phyloP scores from a whole-genome alignment of 2,797 vertebrate genomes.

The Gila robusta region DNA sequence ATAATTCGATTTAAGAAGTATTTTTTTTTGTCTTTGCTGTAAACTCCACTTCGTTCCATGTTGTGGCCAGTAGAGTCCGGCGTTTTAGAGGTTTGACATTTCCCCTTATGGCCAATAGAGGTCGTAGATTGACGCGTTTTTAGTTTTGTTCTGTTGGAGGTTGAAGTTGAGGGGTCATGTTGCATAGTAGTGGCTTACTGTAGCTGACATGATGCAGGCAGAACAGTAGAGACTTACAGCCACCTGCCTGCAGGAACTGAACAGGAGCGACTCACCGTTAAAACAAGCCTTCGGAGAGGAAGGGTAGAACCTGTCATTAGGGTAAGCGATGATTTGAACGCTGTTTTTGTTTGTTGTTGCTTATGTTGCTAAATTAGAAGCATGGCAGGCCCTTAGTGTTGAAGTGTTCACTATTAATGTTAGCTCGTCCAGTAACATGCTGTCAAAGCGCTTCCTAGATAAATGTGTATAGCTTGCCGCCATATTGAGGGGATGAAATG shows the following conservation, averaged over 20 bases:
- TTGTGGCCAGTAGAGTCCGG: background rate
- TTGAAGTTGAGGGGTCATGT: conserved; percentile 53
- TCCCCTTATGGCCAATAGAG: background rate
- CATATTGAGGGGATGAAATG: background rate
- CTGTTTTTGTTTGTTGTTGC: background rate
- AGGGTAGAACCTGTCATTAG: background rate
- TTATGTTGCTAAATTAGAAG: background rate
- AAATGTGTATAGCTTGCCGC: too few species aligned
- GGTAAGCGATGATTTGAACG: conserved; percentile 30
- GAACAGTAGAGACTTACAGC: background rate
- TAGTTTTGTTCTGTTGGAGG: background rate
- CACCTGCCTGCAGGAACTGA: background rate
- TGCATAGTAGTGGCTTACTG: conserved; percentile 20
- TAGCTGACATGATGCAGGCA: conserved; percentile 25
- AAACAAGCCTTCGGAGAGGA: background rate
- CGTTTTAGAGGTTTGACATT: background rate
- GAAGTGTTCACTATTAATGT: conserved; percentile 1
- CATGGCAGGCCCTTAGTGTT: conserved; percentile 22
- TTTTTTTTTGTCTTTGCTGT: background rate
- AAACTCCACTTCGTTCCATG: too few species aligned
- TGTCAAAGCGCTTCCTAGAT: conserved; percentile 1
- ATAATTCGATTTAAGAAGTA: background rate
- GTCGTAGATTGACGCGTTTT: conserved; percentile 13
- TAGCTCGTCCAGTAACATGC: background rate
- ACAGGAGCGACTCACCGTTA: background rate